Percentiles rank a stretch among this genome's conserved stretches.
phyloP scores from a whole-genome alignment of 1,140 invertebrate species.

The Mycetomoellerius zeteki region DNA sequence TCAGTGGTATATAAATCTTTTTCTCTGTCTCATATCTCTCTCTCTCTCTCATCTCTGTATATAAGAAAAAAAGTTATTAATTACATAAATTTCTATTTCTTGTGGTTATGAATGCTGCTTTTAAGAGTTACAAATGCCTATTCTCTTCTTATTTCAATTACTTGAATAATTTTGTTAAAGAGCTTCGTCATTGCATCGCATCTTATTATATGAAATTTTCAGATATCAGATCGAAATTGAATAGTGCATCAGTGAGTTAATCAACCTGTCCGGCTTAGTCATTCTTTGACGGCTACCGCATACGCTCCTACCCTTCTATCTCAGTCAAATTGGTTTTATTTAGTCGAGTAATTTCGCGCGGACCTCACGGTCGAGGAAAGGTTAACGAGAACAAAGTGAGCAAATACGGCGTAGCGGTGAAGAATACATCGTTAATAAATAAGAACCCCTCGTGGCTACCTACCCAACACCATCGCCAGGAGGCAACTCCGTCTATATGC shows the following conservation, averaged over 20 bases:
- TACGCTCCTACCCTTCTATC: slow-evolving; percentile 36
- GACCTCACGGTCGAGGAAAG: slow-evolving; percentile 33
- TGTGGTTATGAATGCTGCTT: too few species aligned
- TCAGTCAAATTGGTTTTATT: slow-evolving; percentile 56
- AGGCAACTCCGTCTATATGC: slow-evolving; percentile 86
- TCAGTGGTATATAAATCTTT: too few species aligned
- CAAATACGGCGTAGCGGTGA: slow-evolving; percentile 75
- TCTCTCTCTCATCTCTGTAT: neutral
- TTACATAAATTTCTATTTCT: neutral
- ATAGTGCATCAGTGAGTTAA: slow-evolving; percentile 59
- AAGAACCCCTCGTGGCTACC: slow-evolving; percentile 76
- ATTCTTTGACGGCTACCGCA: slow-evolving; percentile 60
- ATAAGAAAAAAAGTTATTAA: neutral
- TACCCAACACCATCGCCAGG: slow-evolving; percentile 77
- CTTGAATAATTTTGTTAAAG: slow-evolving; percentile 12
- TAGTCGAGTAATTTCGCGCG: slow-evolving; percentile 39
- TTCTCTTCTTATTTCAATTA: neutral
- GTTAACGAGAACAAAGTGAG: slow-evolving; percentile 68
- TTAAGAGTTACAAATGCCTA: neutral
- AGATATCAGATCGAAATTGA: slow-evolving; percentile 44
- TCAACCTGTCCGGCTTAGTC: slow-evolving; percentile 60
- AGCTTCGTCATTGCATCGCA: slow-evolving; percentile 16
- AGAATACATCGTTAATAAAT: slow-evolving; percentile 85
- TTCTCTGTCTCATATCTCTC: neutral
- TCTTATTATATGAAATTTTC: neutral